Evolutionary conservation across 2,113 vertebrate species (phyloP).

Genomic region (Chloebia gouldiae): DNA sequence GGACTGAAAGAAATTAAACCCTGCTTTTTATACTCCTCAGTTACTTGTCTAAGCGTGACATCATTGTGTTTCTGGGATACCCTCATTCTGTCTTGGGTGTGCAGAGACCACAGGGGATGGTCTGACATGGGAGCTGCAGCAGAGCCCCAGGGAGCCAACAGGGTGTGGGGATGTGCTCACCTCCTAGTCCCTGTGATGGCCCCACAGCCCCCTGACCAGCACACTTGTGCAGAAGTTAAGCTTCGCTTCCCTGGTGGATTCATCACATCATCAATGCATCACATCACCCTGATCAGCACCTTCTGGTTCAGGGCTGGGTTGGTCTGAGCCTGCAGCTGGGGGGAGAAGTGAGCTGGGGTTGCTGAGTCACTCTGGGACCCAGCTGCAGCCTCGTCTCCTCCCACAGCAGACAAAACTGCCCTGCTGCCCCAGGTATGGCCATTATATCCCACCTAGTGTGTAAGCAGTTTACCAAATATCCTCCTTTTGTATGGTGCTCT

Average conservation of each 20-base stretch:
- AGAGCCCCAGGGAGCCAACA: neutral
- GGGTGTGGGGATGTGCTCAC: neutral
- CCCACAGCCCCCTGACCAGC: neutral
- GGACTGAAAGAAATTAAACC: neutral
- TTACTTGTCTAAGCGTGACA: neutral
- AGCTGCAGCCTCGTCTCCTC: neutral
- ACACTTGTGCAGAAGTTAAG: neutral
- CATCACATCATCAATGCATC: neutral
- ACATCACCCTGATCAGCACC: neutral
- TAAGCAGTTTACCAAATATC: neutral
- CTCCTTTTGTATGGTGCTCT: neutral
- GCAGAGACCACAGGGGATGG: neutral
- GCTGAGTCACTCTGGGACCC: neutral
- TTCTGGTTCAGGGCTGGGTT: neutral
- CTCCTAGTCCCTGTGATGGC: neutral
- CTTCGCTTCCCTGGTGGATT: neutral
- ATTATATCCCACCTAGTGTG: too few species aligned
- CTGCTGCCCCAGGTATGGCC: neutral
- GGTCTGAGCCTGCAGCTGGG: neutral
- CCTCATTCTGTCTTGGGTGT: neutral
- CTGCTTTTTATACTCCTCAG: neutral
- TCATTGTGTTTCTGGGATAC: neutral
- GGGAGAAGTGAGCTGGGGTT: neutral
- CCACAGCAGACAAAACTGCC: neutral
- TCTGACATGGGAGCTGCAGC: neutral